phyloP scores from a whole-genome alignment of 2,797 vertebrate species.

The Diplodus puntazzo region DNA sequence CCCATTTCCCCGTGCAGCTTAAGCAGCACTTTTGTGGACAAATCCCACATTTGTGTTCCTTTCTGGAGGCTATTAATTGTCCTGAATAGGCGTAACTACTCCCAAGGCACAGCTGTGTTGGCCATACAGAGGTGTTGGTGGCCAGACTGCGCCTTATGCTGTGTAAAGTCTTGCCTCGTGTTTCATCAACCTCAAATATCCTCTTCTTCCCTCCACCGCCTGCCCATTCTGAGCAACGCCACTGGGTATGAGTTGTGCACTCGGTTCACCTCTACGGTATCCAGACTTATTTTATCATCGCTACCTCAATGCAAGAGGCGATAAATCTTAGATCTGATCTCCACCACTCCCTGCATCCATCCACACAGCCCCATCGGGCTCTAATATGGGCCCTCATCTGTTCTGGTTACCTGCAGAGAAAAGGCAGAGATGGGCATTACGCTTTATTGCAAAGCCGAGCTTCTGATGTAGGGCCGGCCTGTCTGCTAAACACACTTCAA shows the following conservation, averaged over 20 bases:
- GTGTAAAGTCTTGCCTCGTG: constrained; percentile 80
- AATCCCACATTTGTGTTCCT: constrained; percentile 81
- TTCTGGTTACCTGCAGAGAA: constrained; percentile 84
- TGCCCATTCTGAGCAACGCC: constrained; percentile 68
- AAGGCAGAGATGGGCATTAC: constrained; percentile 81
- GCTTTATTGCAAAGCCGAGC: constrained; percentile 77
- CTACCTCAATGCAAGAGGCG: constrained; percentile 69
- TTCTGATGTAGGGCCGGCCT: constrained; percentile 76
- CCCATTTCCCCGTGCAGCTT: constrained; percentile 83
- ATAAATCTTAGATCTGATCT: constrained; percentile 81
- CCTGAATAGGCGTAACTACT: constrained; percentile 81
- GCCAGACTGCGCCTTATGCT: constrained; percentile 65
- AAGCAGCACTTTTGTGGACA: constrained; percentile 84
- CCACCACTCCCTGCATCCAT: constrained; percentile 70
- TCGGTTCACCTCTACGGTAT: constrained; percentile 69
- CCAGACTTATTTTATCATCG: constrained; percentile 71
- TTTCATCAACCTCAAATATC: constrained; percentile 85
- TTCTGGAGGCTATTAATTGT: constrained; percentile 83
- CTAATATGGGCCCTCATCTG: constrained; percentile 78
- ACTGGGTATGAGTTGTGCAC: constrained; percentile 66
- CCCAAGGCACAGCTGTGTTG: constrained; percentile 69
- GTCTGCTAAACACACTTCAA: constrained; percentile 82
- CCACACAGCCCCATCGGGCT: constrained; percentile 66
- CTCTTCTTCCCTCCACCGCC: constrained; percentile 60
- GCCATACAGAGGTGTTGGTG: constrained; percentile 75